Percentiles rank a stretch among this genome's conserved stretches.
Conservation (phyloP, 2,888 invertebrate genomes). For the Sturmia bella region DNA sequence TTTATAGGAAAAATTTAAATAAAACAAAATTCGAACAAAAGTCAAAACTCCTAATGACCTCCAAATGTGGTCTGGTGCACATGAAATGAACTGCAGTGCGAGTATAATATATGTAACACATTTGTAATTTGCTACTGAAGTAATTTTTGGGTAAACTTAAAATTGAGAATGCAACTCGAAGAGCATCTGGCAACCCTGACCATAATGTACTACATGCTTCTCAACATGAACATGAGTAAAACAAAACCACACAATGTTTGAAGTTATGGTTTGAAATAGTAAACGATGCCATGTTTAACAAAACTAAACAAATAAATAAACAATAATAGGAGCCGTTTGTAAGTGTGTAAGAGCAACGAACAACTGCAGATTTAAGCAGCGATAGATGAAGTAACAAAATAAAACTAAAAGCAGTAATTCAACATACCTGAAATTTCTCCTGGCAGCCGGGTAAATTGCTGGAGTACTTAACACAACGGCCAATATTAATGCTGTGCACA, state of each 20-base stretch:
- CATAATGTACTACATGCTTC: no score
- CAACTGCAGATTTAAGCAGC: background rate
- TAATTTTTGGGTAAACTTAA: no score
- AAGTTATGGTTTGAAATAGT: background rate
- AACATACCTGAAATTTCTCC: constrained; percentile 82
- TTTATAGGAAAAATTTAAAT: no score
- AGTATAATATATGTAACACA: no score
- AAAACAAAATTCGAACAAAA: no score
- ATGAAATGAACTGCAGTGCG: no score
- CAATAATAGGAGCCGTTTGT: background rate
- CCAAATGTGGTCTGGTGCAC: no score
- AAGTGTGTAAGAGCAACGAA: background rate
- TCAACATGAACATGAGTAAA: background rate
- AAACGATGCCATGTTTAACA: background rate
- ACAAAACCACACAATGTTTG: constrained; percentile 7
- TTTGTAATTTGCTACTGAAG: no score
- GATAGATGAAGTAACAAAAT: background rate
- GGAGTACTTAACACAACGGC: constrained; percentile 86
- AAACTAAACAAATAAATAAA: background rate
- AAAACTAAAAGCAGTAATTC: constrained; percentile 71
- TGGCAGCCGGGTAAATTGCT: constrained; percentile 81
- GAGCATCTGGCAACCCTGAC: no score
- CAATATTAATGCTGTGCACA: constrained; percentile 92
- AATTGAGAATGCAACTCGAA: no score
- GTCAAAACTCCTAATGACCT: no score